phyloP scores from a whole-genome alignment of 2,797 vertebrate genomes.

The Salarias fasciatus region DNA sequence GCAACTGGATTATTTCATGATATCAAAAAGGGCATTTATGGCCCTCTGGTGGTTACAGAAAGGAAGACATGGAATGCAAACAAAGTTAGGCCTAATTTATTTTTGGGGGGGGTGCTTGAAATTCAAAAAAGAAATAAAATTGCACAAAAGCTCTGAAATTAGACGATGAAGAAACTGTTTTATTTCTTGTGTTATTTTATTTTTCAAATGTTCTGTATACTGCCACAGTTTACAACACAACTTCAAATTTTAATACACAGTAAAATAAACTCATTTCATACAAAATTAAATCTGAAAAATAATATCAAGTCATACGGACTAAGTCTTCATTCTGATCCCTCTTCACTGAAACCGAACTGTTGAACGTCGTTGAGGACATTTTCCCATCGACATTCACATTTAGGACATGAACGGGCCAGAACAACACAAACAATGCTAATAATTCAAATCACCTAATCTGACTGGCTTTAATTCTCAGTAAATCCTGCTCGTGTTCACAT shows the following conservation, averaged over 20 bases:
- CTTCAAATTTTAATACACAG: constrained; percentile 26
- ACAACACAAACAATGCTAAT: constrained; percentile 13
- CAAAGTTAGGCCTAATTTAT: too few relatives aligned
- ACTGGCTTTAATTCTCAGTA: constrained; percentile 1
- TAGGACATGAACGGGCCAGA: constrained; percentile 2
- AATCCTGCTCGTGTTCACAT: too few relatives aligned
- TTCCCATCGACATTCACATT: background rate
- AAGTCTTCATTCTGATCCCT: background rate
- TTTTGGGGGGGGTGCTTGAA: too few relatives aligned
- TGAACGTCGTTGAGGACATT: constrained; percentile 8
- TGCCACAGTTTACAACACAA: constrained; percentile 75
- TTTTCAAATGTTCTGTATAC: constrained; percentile 67
- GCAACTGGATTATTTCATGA: too few relatives aligned
- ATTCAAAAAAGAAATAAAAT: too few relatives aligned
- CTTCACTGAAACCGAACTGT: background rate
- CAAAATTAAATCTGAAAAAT: constrained; percentile 62
- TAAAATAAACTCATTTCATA: constrained; percentile 41
- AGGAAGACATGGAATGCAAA: too few relatives aligned
- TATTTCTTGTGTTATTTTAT: constrained; percentile 56
- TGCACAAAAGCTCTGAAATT: too few relatives aligned
- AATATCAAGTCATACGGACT: constrained; percentile 17
- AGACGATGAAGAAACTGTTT: background rate
- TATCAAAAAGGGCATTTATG: too few relatives aligned
- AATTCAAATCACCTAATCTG: background rate
- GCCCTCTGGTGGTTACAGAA: too few relatives aligned